Percentiles rank a stretch among this genome's conserved stretches.
Conservation (phyloP, 2,797 vertebrate species). For the Etheostoma perlongum region DNA sequence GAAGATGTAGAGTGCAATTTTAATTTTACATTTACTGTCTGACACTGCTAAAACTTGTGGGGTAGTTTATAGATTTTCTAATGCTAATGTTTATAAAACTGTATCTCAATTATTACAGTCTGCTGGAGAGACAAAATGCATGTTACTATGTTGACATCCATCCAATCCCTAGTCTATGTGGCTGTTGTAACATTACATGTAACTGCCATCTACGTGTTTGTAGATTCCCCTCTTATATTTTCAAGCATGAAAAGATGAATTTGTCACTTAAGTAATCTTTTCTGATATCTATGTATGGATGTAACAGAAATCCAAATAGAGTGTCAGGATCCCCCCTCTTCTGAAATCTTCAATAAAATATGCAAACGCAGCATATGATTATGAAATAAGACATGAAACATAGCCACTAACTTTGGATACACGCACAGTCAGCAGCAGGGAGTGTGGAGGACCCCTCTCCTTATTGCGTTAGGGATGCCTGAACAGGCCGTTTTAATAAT, state of each 20-base stretch:
- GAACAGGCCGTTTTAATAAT: constrained; percentile 81
- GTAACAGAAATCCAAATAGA: constrained; percentile 13
- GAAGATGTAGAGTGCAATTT: constrained; percentile 61
- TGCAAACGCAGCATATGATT: constrained; percentile 69
- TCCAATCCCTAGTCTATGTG: neutral
- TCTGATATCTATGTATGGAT: constrained; percentile 1
- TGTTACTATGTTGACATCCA: constrained; percentile 14
- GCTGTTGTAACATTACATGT: constrained; percentile 1
- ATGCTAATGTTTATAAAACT: constrained; percentile 33
- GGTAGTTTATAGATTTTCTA: constrained; percentile 32
- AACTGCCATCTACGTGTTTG: neutral
- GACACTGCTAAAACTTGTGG: constrained; percentile 32
- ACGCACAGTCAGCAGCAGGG: constrained; percentile 73
- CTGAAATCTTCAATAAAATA: constrained; percentile 58
- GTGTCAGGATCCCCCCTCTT: constrained; percentile 32
- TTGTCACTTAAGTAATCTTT: neutral
- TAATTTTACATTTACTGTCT: constrained; percentile 35
- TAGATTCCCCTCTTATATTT: neutral
- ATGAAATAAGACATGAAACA: constrained; percentile 70
- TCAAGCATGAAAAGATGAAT: constrained; percentile 1
- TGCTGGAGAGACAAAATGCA: neutral
- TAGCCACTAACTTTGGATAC: constrained; percentile 63
- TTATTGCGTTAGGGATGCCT: constrained; percentile 68
- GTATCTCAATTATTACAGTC: constrained; percentile 19
- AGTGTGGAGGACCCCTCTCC: constrained; percentile 63